Percentiles rank a stretch among this genome's conserved stretches.
Evolutionary conservation across 2,888 invertebrate species (phyloP).

Genomic region (Reticulitermes lucifugus): DNA sequence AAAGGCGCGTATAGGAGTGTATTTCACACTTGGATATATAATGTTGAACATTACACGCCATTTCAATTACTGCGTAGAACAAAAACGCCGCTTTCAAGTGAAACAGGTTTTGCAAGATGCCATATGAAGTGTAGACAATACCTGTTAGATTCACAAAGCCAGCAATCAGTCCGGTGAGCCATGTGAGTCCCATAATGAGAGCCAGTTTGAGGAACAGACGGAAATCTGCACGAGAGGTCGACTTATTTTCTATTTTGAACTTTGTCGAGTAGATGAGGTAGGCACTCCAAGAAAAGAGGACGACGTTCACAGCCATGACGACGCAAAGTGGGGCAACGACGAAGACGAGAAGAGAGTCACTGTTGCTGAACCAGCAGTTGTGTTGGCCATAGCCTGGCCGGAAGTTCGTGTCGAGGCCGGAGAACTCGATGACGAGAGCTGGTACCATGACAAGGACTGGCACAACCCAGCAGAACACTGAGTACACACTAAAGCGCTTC

Average conservation of each 20-base stretch:
- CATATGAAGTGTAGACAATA: background rate
- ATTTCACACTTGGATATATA: too few species aligned
- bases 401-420: background rate
- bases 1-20: too few species aligned
- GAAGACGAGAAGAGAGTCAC: background rate
- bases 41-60: too few species aligned
- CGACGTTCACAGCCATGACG: background rate
- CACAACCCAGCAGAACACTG: background rate
- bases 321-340: constrained; percentile 4
- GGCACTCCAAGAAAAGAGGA: background rate
- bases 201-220: constrained; percentile 1
- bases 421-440: background rate
- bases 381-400: background rate
- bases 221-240: background rate
- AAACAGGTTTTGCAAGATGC: too few species aligned
- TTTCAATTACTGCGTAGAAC: too few species aligned
- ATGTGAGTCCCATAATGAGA: constrained; percentile 18
- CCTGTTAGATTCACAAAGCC: background rate
- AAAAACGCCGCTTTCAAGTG: too few species aligned
- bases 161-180: background rate
- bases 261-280: background rate
- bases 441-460: background rate
- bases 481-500: background rate
- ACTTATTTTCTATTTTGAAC: background rate
- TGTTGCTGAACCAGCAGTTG: background rate